Evolutionary conservation across 2,797 vertebrate species (phyloP), one percentile per base, ranked within the genome.

Genomic region (Todus mexicanus): DNA sequence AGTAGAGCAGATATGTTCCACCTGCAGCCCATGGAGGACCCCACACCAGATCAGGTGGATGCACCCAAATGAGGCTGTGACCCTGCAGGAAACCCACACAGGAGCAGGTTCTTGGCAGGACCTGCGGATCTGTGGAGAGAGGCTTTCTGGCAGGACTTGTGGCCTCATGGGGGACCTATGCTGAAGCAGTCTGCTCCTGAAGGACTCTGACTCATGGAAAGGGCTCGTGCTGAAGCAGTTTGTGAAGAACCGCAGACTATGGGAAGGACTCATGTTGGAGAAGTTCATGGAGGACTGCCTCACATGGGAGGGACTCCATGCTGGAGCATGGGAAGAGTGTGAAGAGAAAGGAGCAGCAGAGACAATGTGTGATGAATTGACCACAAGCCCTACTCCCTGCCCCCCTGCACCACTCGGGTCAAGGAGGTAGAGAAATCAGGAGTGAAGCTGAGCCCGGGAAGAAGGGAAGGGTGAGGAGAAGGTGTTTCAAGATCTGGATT

Each of bases 401-500:
- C 21, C 17, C 10, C 15, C 29, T 45, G 26, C 8, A 4, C 17
- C 0, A 0, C 33, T 37, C 29, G 29, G 1, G 8, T 31, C 10
- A 22, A 87, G 21, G 15, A 77, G 12, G 33, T 6, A 47, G 13
- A 71, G 48, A 84, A 64, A 84, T 23, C 9, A 3, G 19, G 40
- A 75, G 13, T n/a, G 17, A 48, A 74, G 14, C 21, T 53, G 40
- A 54, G 17, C 11, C 25, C 1, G 1, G 14, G 21, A 88, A 68
- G 59, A 65, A 40, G 8, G 12, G 12, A 77, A 22, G 14, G 23
- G 23, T 37, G 6, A 15, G 18, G 9, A 15, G 6, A 59, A 78
- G 10, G 31, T 48, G 5, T n/a, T 84, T 71, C 60, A 59, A 60
- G 21, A 48, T 66, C 68, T 73, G 22, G 4, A 17, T 84, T 31